Percentiles rank a stretch among this genome's conserved stretches.
Conservation (phyloP, 2,113 vertebrate genomes). For the Hyaena hyaena region DNA sequence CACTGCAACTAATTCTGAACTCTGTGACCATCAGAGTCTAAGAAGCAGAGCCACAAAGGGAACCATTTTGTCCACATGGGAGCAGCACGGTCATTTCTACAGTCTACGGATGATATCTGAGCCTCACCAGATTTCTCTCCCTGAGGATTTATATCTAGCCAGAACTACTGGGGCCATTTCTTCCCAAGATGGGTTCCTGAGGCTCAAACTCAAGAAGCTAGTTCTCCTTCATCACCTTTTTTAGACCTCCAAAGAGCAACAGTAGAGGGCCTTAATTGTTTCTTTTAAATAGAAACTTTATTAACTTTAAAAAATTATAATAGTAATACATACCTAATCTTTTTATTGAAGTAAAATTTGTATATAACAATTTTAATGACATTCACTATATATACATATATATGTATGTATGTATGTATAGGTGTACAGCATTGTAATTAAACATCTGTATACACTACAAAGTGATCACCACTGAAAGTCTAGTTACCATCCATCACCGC, state of each 20-base stretch:
- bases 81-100: not conserved
- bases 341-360: not conserved
- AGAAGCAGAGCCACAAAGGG: not conserved
- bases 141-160: not conserved
- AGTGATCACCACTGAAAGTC: not conserved
- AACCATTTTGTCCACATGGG: not conserved
- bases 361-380: not conserved
- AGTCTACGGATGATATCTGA: accelerated
- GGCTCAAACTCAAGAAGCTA: not conserved
- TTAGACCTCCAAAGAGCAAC: not conserved
- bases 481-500: not conserved
- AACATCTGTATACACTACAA: not conserved
- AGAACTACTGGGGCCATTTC: not conserved
- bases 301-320: not conserved
- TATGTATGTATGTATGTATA: not conserved
- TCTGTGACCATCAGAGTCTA: not conserved
- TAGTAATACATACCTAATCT: not conserved
- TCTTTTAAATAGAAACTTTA: not conserved
- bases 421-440: not conserved
- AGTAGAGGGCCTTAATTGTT: not conserved
- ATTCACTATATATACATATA: not conserved
- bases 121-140: not conserved
- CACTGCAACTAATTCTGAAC: not conserved
- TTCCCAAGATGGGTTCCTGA: not conserved
- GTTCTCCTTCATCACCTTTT: not conserved